These are phyloP conservation scores for Pantherophis guttatus DNA, from an alignment of 2,113 vertebrate species.

Conservation along the genomic window DNA sequence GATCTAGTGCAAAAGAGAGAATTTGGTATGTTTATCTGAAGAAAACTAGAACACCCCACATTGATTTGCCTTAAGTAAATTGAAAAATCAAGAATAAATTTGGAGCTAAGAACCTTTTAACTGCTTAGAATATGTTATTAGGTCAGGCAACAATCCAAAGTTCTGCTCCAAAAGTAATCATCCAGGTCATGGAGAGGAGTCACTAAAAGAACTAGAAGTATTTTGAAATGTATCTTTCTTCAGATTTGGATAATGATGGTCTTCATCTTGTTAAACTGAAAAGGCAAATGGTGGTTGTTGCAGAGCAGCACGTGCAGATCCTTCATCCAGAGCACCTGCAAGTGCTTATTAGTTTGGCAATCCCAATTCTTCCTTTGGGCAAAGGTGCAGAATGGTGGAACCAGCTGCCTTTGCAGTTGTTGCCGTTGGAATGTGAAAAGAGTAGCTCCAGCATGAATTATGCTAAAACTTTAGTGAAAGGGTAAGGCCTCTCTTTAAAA, in stretches of 20 bases:
- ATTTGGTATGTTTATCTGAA: not conserved
- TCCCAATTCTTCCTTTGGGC: not conserved
- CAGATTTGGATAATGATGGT: not conserved
- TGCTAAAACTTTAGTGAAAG: not conserved
- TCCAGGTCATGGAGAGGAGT: not conserved
- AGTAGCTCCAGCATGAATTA: not conserved
- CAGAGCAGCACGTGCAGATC: not conserved
- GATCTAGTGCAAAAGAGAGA: not conserved
- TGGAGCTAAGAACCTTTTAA: not conserved
- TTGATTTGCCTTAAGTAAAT: not conserved
- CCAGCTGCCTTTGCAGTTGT: not conserved
- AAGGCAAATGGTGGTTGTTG: not conserved
- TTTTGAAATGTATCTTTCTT: not conserved
- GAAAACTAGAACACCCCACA: not conserved
- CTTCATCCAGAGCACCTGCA: not conserved
- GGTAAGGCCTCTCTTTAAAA: not conserved
- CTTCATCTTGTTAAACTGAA: not conserved
- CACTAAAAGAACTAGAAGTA: not conserved
- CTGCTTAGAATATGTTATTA: not conserved
- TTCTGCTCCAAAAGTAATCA: not conserved
- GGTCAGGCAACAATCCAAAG: not conserved
- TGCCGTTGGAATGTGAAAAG: not conserved
- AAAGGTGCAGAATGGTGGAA: not conserved
- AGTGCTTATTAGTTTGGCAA: not conserved
- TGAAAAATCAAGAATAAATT: not conserved